These are phyloP conservation scores for Anser cygnoides DNA, from an alignment of 2,113 vertebrate genomes.

Conservation along the genomic window DNA sequence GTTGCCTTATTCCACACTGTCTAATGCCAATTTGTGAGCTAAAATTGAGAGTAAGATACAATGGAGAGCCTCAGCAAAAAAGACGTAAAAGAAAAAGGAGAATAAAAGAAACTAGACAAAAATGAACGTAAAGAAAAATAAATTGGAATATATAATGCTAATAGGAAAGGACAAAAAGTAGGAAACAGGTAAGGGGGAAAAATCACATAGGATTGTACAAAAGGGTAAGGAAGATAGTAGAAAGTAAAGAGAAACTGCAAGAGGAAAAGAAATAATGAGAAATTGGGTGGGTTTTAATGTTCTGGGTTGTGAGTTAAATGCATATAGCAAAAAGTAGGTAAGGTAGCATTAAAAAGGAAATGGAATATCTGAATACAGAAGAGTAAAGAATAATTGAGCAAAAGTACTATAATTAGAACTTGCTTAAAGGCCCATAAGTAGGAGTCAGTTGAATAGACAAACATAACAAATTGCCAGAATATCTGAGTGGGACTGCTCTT, in stretches of 20 bases:
- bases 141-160: not conserved
- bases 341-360: not conserved
- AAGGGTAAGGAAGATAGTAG: not conserved
- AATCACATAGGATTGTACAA: not conserved
- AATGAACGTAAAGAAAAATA: not conserved
- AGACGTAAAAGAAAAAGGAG: not conserved
- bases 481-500: not conserved
- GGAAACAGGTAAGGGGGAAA: not conserved
- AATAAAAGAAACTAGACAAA: not conserved
- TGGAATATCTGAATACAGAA: not conserved
- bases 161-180: not conserved
- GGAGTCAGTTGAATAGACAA: not conserved
- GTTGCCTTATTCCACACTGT: not conserved
- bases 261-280: not conserved
- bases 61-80: fast-evolving
- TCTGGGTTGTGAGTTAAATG: not conserved
- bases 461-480: not conserved
- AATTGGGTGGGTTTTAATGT: not conserved
- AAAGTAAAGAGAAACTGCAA: not conserved
- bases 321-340: not conserved
- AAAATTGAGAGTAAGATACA: not conserved
- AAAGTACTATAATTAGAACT: not conserved
- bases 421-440: not conserved
- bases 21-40: not conserved
- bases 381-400: not conserved